phyloP scores from a whole-genome alignment of 2,888 invertebrate genomes.

The Anoncus sp. region DNA sequence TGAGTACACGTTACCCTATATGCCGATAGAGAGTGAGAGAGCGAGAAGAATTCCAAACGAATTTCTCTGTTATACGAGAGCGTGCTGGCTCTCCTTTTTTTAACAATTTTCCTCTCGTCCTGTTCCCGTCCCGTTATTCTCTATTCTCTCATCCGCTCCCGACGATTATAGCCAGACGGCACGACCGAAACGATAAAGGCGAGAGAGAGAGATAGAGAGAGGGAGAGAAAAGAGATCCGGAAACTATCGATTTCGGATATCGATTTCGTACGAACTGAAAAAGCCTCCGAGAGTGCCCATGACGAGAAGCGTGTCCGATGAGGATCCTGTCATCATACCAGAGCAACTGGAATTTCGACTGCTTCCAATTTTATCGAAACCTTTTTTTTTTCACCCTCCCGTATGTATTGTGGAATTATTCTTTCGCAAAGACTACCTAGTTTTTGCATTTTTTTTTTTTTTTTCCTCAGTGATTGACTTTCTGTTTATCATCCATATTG shows the following conservation, averaged over 20 bases:
- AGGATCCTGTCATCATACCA: slow-evolving; percentile 24
- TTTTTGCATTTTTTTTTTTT: neutral
- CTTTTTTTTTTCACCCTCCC: neutral
- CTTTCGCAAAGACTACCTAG: neutral
- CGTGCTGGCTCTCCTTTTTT: slow-evolving; percentile 41
- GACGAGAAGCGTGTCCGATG: slow-evolving; percentile 11
- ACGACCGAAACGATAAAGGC: slow-evolving; percentile 15
- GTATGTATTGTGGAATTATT: slow-evolving; percentile 8
- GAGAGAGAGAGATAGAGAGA: neutral
- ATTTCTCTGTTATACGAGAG: slow-evolving; percentile 8
- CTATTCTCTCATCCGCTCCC: slow-evolving; percentile 25
- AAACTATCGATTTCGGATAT: slow-evolving; percentile 56
- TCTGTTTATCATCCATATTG: neutral
- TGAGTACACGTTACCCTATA: neutral
- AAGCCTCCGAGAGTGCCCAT: neutral
- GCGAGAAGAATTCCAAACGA: slow-evolving; percentile 29
- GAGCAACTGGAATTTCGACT: slow-evolving; percentile 32
- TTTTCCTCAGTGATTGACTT: neutral
- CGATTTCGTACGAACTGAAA: slow-evolving; percentile 16
- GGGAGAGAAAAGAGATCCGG: slow-evolving; percentile 16
- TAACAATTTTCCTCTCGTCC: slow-evolving; percentile 22
- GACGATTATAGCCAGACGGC: slow-evolving; percentile 40
- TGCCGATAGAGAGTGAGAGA: neutral
- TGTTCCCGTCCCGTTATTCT: slow-evolving; percentile 15
- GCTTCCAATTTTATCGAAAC: neutral